Conservation (phyloP, 1,140 invertebrate genomes). For the Drosophila suzukii region DNA sequence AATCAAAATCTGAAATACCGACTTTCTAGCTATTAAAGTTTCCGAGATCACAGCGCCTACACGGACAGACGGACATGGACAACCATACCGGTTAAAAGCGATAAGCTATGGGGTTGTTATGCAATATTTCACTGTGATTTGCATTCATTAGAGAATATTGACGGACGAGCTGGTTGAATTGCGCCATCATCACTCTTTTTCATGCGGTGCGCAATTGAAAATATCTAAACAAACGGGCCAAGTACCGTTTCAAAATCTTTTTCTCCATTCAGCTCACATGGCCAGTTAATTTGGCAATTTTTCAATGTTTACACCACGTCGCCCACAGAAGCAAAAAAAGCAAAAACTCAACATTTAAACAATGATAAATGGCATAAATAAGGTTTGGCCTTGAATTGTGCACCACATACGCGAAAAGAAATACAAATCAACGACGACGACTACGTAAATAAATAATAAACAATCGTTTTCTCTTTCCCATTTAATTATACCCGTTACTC, state of each 20-base stretch:
- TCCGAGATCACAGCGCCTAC: background rate
- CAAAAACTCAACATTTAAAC: constrained; percentile 19
- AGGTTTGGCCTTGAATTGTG: constrained; percentile 72
- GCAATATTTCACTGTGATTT: constrained; percentile 7
- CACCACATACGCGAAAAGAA: constrained; percentile 49
- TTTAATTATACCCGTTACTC: background rate
- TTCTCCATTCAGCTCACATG: constrained; percentile 42
- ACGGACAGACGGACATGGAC: too few species aligned
- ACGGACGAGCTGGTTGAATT: background rate
- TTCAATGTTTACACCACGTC: constrained; percentile 57
- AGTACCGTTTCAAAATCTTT: constrained; percentile 49
- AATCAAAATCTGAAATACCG: too few species aligned
- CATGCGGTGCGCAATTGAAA: constrained; percentile 24
- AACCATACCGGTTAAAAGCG: constrained; percentile 4
- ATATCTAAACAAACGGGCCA: constrained; percentile 8
- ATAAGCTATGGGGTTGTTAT: constrained; percentile 11
- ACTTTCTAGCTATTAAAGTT: too few species aligned
- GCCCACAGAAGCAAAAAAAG: constrained; percentile 18
- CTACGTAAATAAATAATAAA: constrained; percentile 61
- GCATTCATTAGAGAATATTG: constrained; percentile 5
- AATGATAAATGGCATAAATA: constrained; percentile 64
- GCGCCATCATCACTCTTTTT: constrained; percentile 12
- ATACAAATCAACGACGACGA: constrained; percentile 38
- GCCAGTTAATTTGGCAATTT: constrained; percentile 58
- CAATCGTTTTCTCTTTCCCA: constrained; percentile 69